These are phyloP conservation scores for Oryzaephilus surinamensis DNA, from an alignment of 1,140 invertebrate genomes.

Conservation along the genomic window DNA sequence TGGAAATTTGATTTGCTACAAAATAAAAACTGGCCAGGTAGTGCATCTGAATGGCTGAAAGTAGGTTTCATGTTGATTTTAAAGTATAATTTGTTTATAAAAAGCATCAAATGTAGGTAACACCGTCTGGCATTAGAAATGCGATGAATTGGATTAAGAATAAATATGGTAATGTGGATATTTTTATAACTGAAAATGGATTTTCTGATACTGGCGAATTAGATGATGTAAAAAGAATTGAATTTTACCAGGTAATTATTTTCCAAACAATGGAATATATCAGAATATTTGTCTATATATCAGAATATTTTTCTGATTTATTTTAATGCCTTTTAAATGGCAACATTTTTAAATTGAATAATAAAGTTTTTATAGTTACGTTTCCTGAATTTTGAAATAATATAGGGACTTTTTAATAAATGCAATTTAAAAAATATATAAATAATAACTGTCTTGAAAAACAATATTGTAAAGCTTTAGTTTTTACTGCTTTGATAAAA, in stretches of 20 bases:
- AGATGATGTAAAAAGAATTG: constrained; percentile 43
- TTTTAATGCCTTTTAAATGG: too few relatives aligned
- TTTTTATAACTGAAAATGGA: constrained; percentile 62
- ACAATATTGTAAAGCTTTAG: too few relatives aligned
- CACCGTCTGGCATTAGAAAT: constrained; percentile 42
- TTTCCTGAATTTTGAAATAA: too few relatives aligned
- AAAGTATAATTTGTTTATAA: constrained; percentile 46
- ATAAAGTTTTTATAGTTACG: too few relatives aligned
- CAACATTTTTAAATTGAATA: too few relatives aligned
- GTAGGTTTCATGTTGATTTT: constrained; percentile 33
- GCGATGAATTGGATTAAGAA: constrained; percentile 48
- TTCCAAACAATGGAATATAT: not conserved
- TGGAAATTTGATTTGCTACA: constrained; percentile 8
- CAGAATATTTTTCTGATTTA: not conserved
- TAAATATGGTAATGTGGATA: constrained; percentile 46
- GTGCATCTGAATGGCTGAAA: constrained; percentile 12
- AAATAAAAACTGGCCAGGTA: constrained; percentile 6
- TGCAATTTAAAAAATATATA: too few relatives aligned
- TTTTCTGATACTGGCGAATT: constrained; percentile 41
- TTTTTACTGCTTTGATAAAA: too few relatives aligned
- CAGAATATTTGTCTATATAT: constrained; percentile 1
- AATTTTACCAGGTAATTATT: constrained; percentile 24
- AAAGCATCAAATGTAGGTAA: constrained; percentile 29
- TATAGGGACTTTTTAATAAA: too few relatives aligned
- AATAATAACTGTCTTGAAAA: too few relatives aligned